These are phyloP conservation scores for Hirundichthys speculiger DNA, from an alignment of 2,113 vertebrate species.

Conservation along the genomic window DNA sequence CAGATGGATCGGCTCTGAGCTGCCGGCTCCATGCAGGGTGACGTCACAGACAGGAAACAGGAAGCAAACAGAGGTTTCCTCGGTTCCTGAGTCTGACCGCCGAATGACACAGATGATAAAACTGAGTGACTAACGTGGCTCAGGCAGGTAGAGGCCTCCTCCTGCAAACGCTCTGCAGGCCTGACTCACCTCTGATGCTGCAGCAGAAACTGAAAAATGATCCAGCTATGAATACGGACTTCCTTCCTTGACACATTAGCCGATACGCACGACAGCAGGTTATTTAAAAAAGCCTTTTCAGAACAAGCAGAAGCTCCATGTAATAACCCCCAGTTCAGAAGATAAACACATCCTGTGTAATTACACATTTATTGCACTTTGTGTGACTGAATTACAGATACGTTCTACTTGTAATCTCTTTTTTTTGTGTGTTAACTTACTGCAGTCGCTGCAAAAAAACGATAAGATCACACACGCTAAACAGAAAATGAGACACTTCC, in stretches of 20 bases:
- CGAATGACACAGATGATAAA: constrained; percentile 34
- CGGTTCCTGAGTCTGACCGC: constrained; percentile 57
- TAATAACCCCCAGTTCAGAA: too few species aligned
- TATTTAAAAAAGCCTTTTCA: too few species aligned
- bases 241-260: neutral
- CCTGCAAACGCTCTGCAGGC: constrained; percentile 11
- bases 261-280: neutral
- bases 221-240: neutral
- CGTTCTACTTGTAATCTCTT: too few species aligned
- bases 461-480: neutral
- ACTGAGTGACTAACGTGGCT: constrained; percentile 7
- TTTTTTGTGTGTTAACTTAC: too few species aligned
- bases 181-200: neutral
- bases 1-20: constrained; percentile 11
- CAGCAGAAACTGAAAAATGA: neutral
- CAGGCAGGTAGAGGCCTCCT: constrained; percentile 23
- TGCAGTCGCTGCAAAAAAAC: too few species aligned
- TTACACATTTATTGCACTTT: neutral
- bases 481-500: neutral
- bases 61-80: constrained; percentile 69
- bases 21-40: constrained; percentile 33
- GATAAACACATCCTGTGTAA: neutral
- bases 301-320: too few species aligned
- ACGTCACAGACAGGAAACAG: constrained; percentile 73
- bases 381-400: too few species aligned